Percentiles rank a stretch among this genome's conserved stretches.
Conservation (phyloP, 2,113 vertebrate genomes). For the Ardeotis arabs region DNA sequence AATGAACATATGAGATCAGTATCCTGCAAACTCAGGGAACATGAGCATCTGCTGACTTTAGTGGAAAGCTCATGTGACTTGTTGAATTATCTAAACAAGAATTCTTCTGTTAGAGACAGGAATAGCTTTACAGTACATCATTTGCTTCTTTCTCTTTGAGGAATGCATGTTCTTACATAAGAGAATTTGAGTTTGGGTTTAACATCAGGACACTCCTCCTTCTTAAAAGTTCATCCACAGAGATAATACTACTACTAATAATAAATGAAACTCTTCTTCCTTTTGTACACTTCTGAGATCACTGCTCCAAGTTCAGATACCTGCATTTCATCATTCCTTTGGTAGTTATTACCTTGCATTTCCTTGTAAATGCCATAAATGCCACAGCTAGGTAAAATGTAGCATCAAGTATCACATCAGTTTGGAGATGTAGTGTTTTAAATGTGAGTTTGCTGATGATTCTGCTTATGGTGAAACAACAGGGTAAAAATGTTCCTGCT, state of each 20-base stretch:
- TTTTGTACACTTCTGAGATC: neutral
- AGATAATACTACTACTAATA: neutral
- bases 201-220: neutral
- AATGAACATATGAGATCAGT: neutral
- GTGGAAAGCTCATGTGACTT: neutral
- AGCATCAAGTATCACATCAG: neutral
- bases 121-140: neutral
- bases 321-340: neutral
- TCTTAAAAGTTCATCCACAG: neutral
- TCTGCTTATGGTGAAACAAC: neutral
- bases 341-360: neutral
- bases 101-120: neutral
- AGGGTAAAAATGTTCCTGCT: neutral
- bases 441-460: neutral
- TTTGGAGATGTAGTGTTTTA: neutral
- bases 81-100: conserved; percentile 7
- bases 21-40: neutral
- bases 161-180: neutral
- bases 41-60: conserved; percentile 19
- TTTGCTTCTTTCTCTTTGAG: neutral
- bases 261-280: neutral
- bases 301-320: neutral
- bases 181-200: neutral
- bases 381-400: neutral
- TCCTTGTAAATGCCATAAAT: neutral